Base-by-base conservation (phyloP, 2,797 vertebrate species). In the Eupleurogrammus muticus region DNA sequence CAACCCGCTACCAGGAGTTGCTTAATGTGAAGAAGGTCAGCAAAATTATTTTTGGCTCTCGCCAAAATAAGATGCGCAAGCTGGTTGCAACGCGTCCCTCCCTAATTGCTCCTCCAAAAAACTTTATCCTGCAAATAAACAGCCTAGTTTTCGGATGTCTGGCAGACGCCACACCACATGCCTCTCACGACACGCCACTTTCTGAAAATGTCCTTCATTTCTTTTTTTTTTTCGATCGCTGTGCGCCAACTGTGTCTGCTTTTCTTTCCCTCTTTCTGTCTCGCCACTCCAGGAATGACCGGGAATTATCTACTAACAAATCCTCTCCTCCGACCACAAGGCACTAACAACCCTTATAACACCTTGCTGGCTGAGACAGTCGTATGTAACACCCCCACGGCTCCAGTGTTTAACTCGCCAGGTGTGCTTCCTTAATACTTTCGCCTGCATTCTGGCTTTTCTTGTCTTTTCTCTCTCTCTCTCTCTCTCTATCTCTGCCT, bases 301-400 rank as follows among this genome's bases (percentile, higher is more conserved):
- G 97, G 97, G 95, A 99, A 99, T 96, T 99, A 99, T 95, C 98
- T 99, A 97, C 97, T 99, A 98, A 99, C 98, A 97, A 99, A 99
- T 90, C 98, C 98, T 96, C 98, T 99, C 93, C 98, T 99, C 92
- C 97, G 98, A 96, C 97, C 98, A 91, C 98, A 99, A 94, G 98
- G 97, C 97, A 98, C 97, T 99, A 99, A 99, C 97, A 99, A 99
- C 95, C 98, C 98, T 87, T 99, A 99, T 97, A 99, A 99, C 96
- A 99, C 97, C 95, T 96, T 99, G 95, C 97, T 99, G 93, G 98
- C 98, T 92, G 98, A 99, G 96, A 99, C 98, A 89, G 96, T 99
- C 95, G 98, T 99, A 92, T 99, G 97, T 96, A 99, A 97, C 96
- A 94, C 96, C 94, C 97, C 97, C 92, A 96, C 97, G 91, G 97